A percentile compares a stretch with the other conserved stretches of the same genome.
Evolutionary conservation across 1,140 invertebrate species (phyloP).

Genomic region (Alviniconcha marisindica): DNA sequence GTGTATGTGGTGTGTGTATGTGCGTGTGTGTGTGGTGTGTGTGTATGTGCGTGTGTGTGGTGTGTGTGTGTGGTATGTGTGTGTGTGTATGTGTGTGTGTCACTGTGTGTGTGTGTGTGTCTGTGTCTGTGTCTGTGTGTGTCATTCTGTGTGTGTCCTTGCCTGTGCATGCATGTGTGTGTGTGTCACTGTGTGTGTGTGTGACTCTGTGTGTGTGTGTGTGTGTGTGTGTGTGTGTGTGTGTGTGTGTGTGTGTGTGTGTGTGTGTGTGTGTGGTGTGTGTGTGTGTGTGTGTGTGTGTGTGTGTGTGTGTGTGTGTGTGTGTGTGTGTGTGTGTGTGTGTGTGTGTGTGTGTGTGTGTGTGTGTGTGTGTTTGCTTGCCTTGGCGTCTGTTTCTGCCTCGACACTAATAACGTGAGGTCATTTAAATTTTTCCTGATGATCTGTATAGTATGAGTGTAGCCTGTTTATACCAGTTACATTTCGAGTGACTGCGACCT

Average conservation of each 20-base stretch:
- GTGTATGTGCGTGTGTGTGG: not conserved
- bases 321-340: slow-evolving; percentile 29
- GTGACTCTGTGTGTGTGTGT: not conserved
- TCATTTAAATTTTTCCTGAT: too few relatives aligned
- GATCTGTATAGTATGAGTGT: too few relatives aligned
- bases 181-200: not conserved
- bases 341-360: slow-evolving; percentile 24
- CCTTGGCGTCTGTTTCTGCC: too few relatives aligned
- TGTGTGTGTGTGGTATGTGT: too few relatives aligned
- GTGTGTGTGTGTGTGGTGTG: not conserved
- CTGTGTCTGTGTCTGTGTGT: not conserved
- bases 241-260: not conserved
- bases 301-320: slow-evolving; percentile 23
- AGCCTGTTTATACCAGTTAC: too few relatives aligned
- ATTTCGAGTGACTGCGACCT: too few relatives aligned
- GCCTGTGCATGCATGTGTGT: not conserved
- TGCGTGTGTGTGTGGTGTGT: slow-evolving; percentile 1
- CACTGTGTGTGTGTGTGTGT: not conserved
- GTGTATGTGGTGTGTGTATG: not conserved
- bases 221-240: not conserved
- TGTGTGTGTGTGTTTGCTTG: slow-evolving; percentile 8
- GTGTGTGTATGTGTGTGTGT: not conserved
- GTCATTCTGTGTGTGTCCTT: not conserved
- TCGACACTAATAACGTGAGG: too few relatives aligned
- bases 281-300: slow-evolving; percentile 5